Base-by-base conservation (phyloP, 2,113 vertebrate genomes). In the Cathartes aura region DNA sequence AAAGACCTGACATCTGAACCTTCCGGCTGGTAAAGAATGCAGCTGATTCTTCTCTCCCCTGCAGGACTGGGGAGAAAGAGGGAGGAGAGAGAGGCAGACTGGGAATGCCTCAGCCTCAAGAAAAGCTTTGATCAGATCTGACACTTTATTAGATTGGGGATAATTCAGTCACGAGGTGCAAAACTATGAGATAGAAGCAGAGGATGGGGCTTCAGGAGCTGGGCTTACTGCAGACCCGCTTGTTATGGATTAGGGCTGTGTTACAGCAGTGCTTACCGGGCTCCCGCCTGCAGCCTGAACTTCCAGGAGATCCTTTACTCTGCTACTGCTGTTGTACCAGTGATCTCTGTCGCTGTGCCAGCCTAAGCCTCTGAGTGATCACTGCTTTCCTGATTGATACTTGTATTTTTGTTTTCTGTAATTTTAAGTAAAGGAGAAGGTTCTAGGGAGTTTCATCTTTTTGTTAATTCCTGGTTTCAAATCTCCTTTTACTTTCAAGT, bases 401-500 rank as follows among this genome's bases (percentile, higher is more conserved):
- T 60, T 59, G 2, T 2, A 80, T 9, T 0, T 15, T 26, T 42
- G 79, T 15, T 43, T 34, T 26, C 30, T 62, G 22, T 8, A 56
- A 47, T 50, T 27, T 53, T 58, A 52, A 29, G 29, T 55, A 68
- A 78, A 87, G 9, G 43, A 34, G 67, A 62, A 88, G 14, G 29
- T n/a, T 83, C 17, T 47, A 8, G 26, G 8, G 48, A 9, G 18
- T 59, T 81, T 74, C 0, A 43, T 42, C 8, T 72, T 81, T 45
- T 66, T 80, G n/a, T 75, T 82, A 67, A 89, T 80, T 80, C 71
- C 59, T 43, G 8, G 14, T 96, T 96, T 94, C 93, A 81, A 40
- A 78, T 96, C 86, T 94, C 26, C 60, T 86, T 94, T 97, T 86
- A 52, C 82, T 97, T 93, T 95, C 86, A 87, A 29, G n/a, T 92